Evolutionary conservation across 2,797 vertebrate genomes (phyloP).

Genomic region (Urosaurus nigricauda): DNA sequence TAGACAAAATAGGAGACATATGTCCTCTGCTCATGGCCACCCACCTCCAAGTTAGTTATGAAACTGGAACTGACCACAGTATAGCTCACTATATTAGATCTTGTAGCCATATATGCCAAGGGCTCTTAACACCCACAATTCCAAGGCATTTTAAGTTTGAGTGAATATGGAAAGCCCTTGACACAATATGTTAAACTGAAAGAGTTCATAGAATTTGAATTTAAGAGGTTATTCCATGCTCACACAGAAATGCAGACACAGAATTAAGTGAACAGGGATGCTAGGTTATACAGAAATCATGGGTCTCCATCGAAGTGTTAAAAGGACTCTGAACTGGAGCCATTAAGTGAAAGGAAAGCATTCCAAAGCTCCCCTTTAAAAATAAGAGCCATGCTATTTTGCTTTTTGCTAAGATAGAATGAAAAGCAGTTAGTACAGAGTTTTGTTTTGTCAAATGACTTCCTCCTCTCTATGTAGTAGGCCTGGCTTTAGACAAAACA

Average conservation of each 20-base stretch:
- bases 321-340: not conserved
- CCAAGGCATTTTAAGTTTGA: not conserved
- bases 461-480: conserved; percentile 43
- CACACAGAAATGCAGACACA: not conserved
- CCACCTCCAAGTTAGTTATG: not conserved
- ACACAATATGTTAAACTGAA: no score
- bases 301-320: not conserved
- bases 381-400: not conserved
- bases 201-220: no score
- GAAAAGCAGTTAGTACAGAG: conserved; percentile 13
- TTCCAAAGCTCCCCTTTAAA: not conserved
- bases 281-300: not conserved
- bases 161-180: no score
- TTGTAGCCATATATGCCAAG: not conserved
- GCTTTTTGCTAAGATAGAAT: not conserved
- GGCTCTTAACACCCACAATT: not conserved
- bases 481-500: conserved; percentile 61
- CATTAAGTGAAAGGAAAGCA: not conserved
- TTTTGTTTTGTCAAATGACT: conserved; percentile 68
- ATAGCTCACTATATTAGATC: not conserved
- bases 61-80: not conserved
- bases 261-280: no score
- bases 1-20: not conserved
- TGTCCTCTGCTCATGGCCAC: not conserved
- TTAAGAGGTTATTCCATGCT: not conserved